Conservation (phyloP, 2,113 vertebrate species). For the Clarias batrachus region DNA sequence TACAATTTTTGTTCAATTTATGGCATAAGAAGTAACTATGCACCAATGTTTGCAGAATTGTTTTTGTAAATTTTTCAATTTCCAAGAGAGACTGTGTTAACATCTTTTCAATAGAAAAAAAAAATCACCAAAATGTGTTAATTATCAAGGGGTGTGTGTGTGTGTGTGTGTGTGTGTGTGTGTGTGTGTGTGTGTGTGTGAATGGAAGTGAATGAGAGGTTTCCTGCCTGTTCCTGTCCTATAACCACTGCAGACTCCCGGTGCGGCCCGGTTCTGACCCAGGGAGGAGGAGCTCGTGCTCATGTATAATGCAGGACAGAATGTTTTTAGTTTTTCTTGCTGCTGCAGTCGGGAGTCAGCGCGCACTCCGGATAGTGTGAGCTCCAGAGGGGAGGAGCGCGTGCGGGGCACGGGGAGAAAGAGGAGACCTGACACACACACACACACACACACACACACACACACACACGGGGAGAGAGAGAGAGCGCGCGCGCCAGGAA, state of each 20-base stretch:
- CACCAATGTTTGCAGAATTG: too few species aligned
- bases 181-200: too few species aligned
- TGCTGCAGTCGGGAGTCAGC: background rate
- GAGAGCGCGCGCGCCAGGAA: background rate
- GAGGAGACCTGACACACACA: background rate
- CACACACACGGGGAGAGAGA: too few species aligned
- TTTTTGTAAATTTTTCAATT: too few species aligned
- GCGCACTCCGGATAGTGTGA: background rate
- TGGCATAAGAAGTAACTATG: too few species aligned
- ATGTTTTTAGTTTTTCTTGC: background rate
- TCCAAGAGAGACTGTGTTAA: too few species aligned
- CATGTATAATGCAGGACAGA: background rate
- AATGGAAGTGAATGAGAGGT: background rate
- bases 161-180: too few species aligned
- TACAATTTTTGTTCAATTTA: too few species aligned
- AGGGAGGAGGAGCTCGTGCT: background rate
- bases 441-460: background rate
- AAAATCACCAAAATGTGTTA: too few species aligned
- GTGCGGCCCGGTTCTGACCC: background rate
- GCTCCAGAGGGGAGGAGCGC: conserved; percentile 9
- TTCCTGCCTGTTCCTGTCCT: background rate
- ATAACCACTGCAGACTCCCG: background rate
- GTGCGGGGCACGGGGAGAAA: background rate
- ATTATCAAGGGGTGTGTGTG: too few species aligned
- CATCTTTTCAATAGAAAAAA: too few species aligned